Evolutionary conservation across 2,113 vertebrate species (phyloP).

Genomic region (Tangachromis dhanisi): DNA sequence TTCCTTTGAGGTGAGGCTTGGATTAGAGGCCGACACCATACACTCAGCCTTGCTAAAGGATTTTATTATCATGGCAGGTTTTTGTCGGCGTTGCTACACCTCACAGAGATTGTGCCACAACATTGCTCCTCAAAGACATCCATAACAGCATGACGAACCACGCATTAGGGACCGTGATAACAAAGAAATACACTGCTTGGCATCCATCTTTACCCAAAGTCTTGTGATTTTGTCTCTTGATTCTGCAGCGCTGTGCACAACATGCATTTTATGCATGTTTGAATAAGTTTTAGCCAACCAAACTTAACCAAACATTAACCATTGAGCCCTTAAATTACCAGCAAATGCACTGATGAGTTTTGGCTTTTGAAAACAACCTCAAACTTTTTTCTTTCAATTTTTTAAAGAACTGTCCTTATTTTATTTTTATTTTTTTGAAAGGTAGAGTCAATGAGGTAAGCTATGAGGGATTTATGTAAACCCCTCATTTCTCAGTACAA

Average conservation of each 20-base stretch:
- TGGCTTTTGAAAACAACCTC: not conserved
- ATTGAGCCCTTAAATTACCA: not conserved
- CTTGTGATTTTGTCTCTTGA: not conserved
- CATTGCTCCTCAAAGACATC: conserved; percentile 17
- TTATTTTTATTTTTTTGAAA: not conserved
- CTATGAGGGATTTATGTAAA: not conserved
- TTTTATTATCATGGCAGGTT: conserved; percentile 50
- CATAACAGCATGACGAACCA: conserved; percentile 14
- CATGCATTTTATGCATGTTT: not conserved
- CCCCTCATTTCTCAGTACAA: not conserved
- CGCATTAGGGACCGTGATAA: not conserved
- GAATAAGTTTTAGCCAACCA: not conserved
- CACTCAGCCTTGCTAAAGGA: conserved; percentile 42
- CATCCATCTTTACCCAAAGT: not conserved
- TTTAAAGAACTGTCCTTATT: not conserved
- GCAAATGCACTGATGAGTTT: not conserved
- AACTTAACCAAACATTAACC: not conserved
- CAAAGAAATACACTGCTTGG: not conserved
- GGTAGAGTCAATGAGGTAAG: not conserved
- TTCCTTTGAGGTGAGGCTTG: conserved; percentile 51
- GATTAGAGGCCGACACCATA: conserved; percentile 52
- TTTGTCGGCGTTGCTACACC: conserved; percentile 15
- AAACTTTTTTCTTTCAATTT: not conserved
- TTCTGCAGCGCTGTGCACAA: not conserved
- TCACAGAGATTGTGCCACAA: conserved; percentile 16